Evolutionary conservation across 2,113 vertebrate genomes (phyloP).

Genomic region (Trogon melanurus): DNA sequence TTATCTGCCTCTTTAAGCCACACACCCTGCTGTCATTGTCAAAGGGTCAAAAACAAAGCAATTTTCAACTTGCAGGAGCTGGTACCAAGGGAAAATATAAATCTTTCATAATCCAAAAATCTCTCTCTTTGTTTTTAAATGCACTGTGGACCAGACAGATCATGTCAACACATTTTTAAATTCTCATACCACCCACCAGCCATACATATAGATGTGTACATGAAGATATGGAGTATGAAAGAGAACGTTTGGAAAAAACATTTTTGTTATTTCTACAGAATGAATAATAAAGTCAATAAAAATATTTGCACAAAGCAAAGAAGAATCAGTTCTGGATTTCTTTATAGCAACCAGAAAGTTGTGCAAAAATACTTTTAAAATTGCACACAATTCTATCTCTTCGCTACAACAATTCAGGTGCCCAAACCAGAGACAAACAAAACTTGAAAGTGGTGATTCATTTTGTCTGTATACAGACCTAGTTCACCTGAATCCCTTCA

Average conservation of each 20-base stretch:
- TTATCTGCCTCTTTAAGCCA: not conserved
- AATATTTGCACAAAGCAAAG: not conserved
- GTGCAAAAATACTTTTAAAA: not conserved
- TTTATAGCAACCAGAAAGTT: not conserved
- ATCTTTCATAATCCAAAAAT: not conserved
- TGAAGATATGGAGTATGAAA: not conserved
- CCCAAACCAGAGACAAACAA: not conserved
- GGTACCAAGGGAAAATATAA: not conserved
- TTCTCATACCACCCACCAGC: not conserved
- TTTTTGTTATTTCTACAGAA: not conserved
- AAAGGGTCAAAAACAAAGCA: not conserved
- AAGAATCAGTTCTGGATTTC: not conserved
- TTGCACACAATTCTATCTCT: not conserved
- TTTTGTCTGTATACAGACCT: not conserved
- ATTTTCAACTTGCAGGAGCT: not conserved
- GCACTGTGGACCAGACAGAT: not conserved
- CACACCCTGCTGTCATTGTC: not conserved
- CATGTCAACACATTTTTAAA: not conserved
- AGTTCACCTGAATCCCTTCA: not conserved
- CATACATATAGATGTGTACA: not conserved
- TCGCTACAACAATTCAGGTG: not conserved
- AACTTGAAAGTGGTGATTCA: not conserved
- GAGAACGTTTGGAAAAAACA: not conserved
- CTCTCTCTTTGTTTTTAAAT: not conserved
- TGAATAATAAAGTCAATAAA: not conserved